Conservation (phyloP, 2,797 vertebrate genomes). For the Cheirogaleus major region DNA sequence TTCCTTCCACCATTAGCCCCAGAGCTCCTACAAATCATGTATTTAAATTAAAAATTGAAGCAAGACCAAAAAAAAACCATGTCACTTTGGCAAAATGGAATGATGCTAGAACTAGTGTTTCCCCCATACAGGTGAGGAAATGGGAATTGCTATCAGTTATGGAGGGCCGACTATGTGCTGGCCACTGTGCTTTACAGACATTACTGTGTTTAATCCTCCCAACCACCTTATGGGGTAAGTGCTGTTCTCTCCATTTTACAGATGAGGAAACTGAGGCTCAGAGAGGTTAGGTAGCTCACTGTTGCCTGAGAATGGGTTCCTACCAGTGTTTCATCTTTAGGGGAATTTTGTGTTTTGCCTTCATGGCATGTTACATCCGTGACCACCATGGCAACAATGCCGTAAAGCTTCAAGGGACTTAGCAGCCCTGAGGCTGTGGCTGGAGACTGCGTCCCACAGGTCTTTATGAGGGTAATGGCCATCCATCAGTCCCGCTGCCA, state of each 20-base stretch:
- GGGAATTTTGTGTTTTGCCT: constrained; percentile 3
- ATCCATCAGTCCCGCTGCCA: constrained; percentile 60
- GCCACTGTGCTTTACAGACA: fast-evolving
- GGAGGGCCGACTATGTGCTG: not conserved
- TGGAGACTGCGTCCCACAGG: constrained; percentile 39
- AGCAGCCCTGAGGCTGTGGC: constrained; percentile 58
- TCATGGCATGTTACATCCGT: not conserved
- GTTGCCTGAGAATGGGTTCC: not conserved
- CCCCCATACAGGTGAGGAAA: not conserved
- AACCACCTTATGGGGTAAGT: not conserved
- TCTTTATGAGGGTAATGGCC: constrained; percentile 57
- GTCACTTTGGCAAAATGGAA: not conserved
- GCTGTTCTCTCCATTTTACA: not conserved
- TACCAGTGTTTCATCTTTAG: not conserved
- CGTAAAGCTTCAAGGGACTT: constrained; percentile 56
- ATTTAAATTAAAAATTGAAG: not conserved
- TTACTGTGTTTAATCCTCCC: not conserved
- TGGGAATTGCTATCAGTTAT: not conserved
- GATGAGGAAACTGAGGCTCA: constrained; percentile 32
- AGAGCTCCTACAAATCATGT: not conserved
- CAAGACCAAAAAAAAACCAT: not conserved
- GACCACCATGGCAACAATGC: constrained; percentile 60
- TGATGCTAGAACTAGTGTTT: not conserved
- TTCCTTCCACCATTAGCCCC: not conserved
- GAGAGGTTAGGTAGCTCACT: not conserved